Evolutionary conservation across 2,113 vertebrate species (phyloP).

Genomic region (Equus quagga): DNA sequence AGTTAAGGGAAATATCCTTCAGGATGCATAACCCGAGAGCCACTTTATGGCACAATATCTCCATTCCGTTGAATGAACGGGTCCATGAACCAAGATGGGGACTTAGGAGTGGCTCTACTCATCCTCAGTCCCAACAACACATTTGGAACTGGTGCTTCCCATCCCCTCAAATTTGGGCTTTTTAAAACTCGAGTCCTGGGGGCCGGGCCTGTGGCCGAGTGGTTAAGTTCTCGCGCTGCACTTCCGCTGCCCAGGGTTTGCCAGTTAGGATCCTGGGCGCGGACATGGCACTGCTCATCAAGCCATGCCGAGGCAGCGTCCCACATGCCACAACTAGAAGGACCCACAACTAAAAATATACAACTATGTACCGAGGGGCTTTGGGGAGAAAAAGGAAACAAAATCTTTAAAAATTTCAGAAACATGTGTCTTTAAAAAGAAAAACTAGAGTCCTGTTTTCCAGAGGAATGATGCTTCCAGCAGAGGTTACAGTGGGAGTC

Average conservation of each 20-base stretch:
- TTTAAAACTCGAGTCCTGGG: neutral
- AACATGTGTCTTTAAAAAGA: too few relatives aligned
- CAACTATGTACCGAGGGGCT: too few relatives aligned
- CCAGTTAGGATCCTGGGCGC: too few relatives aligned
- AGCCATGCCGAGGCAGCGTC: too few relatives aligned
- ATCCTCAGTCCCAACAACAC: neutral
- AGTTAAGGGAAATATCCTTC: neutral
- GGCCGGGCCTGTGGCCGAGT: too few relatives aligned
- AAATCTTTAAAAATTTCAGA: too few relatives aligned
- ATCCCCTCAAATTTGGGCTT: neutral
- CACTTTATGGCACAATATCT: neutral
- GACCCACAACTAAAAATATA: too few relatives aligned
- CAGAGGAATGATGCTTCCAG: neutral
- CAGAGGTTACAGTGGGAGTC: neutral
- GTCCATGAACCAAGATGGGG: neutral
- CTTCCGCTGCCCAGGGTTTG: too few relatives aligned
- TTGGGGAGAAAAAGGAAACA: too few relatives aligned
- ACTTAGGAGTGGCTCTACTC: neutral
- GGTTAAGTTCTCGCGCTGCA: too few relatives aligned
- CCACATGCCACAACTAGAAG: too few relatives aligned
- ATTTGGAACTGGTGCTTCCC: neutral
- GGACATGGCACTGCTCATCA: too few relatives aligned
- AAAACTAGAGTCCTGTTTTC: neutral
- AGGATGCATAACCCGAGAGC: neutral
- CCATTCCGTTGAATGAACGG: neutral